Percentiles rank a stretch among this genome's conserved stretches.
phyloP scores from a whole-genome alignment of 2,113 vertebrate genomes.

The Scalopus aquaticus region DNA sequence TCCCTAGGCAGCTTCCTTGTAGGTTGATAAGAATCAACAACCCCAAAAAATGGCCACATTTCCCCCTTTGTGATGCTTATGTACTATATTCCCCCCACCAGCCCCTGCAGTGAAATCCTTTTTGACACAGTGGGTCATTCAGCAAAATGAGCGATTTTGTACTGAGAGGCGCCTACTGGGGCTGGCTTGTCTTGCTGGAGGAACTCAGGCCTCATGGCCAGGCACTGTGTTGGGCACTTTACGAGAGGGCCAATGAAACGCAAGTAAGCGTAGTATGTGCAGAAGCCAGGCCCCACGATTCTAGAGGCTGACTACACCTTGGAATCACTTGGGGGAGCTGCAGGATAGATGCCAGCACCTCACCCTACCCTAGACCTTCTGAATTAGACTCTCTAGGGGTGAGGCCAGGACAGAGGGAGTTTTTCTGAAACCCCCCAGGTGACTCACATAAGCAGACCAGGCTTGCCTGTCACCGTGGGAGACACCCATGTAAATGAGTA shows the following conservation, averaged over 20 bases:
- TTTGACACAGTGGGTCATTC: neutral
- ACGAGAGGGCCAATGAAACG: neutral
- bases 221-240: neutral
- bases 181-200: neutral
- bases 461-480: neutral
- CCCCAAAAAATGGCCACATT: neutral
- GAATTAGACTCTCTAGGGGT: neutral
- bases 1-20: neutral
- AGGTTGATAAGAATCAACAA: neutral
- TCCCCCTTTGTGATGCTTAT: neutral
- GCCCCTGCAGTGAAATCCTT: neutral
- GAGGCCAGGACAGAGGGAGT: neutral
- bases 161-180: neutral
- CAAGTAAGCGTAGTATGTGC: neutral
- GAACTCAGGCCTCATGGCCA: neutral
- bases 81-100: neutral
- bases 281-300: neutral
- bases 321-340: neutral
- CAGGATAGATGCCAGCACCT: neutral
- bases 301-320: neutral
- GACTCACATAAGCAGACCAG: neutral
- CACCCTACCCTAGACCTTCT: neutral
- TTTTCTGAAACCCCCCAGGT: neutral
- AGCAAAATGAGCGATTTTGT: neutral
- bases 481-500: conserved; percentile 29